Base-by-base conservation (phyloP, 2,797 vertebrate species). In the Malacoraja senta region DNA sequence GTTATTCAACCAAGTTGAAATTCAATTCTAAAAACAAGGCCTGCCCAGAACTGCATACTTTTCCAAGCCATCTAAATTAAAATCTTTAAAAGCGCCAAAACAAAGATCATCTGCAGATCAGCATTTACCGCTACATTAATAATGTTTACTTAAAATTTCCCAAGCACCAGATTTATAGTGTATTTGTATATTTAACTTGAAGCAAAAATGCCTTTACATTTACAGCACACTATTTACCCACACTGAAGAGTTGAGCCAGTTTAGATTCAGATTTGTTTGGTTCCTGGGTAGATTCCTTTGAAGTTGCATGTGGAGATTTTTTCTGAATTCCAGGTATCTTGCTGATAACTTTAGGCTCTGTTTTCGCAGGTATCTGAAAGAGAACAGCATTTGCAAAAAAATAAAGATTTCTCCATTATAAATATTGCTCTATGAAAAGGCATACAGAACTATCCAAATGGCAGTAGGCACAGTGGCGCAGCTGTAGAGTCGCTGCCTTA, bases 191-290 rank as follows among this genome's bases (percentile, higher is more conserved):
- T 32, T 6, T 10, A 86, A 86, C 15, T 88, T 68, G 2, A 8
- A 19, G 24, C 81, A 58, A 32, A 65, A 17, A n/a, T 65, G 53
- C 81, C 26, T n/a, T 7, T 13, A 38, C 35, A 84, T 58, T 84
- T 84, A n/a, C 26, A 88, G n/a, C n/a, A 0, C n/a, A 84, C 15
- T n/a, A 88, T 9, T 88, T 88, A 88, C 84, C 84, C 32, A 88
- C 19, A 35, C 32, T 68, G 21, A 68, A 35, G 32, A 88, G 84
- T 38, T 63, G 58, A 13, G 10, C 53, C 0, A 3, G 58, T 21
- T 88, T 68, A 15, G n/a, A 88, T 3, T 32, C 83, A 32, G 61
- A 29, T 68, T 21, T 68, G 68, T 79, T 4, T 0, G 61, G 65
- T 32, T 32, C 17, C 61, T 21, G n/a, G 3, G 19, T 17, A 68